A percentile compares a stretch with the other conserved stretches of the same genome.
phyloP scores from a whole-genome alignment of 2,113 vertebrate genomes.

The Mustela lutreola region DNA sequence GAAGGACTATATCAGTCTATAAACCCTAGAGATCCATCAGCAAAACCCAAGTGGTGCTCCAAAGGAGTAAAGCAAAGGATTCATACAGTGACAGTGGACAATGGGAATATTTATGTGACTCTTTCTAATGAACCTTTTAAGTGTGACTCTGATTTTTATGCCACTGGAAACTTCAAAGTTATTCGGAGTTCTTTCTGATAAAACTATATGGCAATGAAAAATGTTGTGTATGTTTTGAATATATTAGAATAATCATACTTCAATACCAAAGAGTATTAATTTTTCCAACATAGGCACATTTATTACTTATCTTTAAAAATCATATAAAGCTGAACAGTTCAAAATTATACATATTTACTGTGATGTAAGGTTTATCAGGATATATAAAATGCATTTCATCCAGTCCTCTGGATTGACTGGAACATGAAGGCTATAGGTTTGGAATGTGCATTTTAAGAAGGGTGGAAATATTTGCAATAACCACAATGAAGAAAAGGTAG shows the following conservation, averaged over 20 bases:
- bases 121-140: slow-evolving; percentile 86
- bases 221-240: slow-evolving; percentile 41
- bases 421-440: neutral
- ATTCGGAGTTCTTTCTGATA: slow-evolving; percentile 80
- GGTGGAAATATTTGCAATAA: slow-evolving; percentile 31
- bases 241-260: slow-evolving; percentile 42
- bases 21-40: slow-evolving; percentile 86
- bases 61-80: slow-evolving; percentile 95
- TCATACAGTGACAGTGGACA: slow-evolving; percentile 89
- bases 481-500: neutral
- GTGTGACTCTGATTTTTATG: slow-evolving; percentile 95
- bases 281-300: neutral
- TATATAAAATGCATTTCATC: neutral
- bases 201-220: slow-evolving; percentile 3
- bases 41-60: slow-evolving; percentile 90
- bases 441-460: slow-evolving; percentile 13
- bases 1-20: slow-evolving; percentile 93
- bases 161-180: slow-evolving; percentile 90
- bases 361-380: neutral
- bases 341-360: neutral
- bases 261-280: slow-evolving; percentile 14
- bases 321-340: neutral
- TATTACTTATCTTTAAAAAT: slow-evolving; percentile 44
- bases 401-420: neutral
- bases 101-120: slow-evolving; percentile 91